Base-by-base conservation (phyloP, 2,797 vertebrate genomes). In the Argya squamiceps region DNA sequence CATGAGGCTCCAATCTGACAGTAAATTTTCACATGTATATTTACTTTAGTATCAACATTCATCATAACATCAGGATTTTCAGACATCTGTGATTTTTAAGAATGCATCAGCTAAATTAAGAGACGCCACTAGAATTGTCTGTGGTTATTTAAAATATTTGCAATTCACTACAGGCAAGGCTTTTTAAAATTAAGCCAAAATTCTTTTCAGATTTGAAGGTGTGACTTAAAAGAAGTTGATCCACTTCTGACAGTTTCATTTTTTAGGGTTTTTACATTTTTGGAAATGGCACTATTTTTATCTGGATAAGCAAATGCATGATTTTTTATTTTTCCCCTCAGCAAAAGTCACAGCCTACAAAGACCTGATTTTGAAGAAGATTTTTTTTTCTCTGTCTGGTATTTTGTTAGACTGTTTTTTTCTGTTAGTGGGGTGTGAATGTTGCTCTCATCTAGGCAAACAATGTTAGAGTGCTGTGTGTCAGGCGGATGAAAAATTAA, bases 111-210 rank as follows among this genome's bases (percentile, higher is more conserved):
- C 68, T 69, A 79, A 75, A 88, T 43, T 9, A 65, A 73, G 23
- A 81, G 34, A 67, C 43, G 27, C 9, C 10, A 70, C 24, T 86
- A 41, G 43, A 82, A 74, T n/a, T 67, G 14, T 59, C 62, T 84
- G 29, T 67, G 16, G 52, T 34, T 11, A 76, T 74, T 93, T 92
- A 53, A 88, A 95, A 92, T 79, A 84, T 64, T 94, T 96, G 50
- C 24, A 73, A 37, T 50, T 70, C 27, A 68, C 37, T 79, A 65
- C 41, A 84, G 32, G 17, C 39, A 79, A 86, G 11, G 6, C 0
- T 75, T 90, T 88, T 78, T 63, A 76, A 85, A 80, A 87, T 76
- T 39, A 73, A 84, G 8, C 22, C 43, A 41, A 47, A 73, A 43
- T 4, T 44, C 79, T 75, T 87, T 85, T 78, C 11, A 46, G 15